Percentiles rank a stretch among this genome's conserved stretches.
phyloP scores from a whole-genome alignment of 2,888 invertebrate genomes.

The Arenicola marina region DNA sequence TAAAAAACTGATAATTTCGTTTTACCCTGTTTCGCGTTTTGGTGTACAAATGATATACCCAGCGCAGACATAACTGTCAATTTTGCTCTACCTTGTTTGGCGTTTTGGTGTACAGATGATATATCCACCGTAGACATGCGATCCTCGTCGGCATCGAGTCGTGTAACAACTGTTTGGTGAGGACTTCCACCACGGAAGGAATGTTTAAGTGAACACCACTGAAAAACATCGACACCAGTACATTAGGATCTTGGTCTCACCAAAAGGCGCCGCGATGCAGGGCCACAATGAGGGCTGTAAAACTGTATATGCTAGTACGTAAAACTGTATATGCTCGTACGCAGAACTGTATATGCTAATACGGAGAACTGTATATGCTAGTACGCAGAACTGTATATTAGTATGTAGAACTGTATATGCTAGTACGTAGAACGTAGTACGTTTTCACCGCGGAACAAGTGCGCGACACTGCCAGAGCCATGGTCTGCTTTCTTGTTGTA shows the following conservation, averaged over 20 bases:
- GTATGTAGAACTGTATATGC: no score
- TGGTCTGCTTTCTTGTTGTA: no score
- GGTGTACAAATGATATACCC: constrained; percentile 91
- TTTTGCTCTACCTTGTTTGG: constrained; percentile 69
- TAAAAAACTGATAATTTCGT: no score
- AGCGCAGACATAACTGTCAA: constrained; percentile 78
- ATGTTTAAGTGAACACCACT: constrained; percentile 40
- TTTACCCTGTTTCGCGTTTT: constrained; percentile 76
- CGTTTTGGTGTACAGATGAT: constrained; percentile 85
- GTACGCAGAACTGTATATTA: no score
- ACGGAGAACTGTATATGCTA: no score
- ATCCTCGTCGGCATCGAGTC: constrained; percentile 92
- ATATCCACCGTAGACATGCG: constrained; percentile 94
- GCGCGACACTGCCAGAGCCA: no score
- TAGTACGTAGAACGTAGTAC: no score
- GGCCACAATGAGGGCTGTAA: background rate
- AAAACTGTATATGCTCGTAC: background rate
- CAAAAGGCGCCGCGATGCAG: background rate
- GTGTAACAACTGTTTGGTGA: constrained; percentile 74
- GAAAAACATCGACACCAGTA: constrained; percentile 5
- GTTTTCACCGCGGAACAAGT: no score
- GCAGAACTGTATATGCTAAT: background rate
- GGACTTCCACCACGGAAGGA: constrained; percentile 49
- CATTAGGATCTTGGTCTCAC: background rate
- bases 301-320: background rate